Evolutionary conservation across 1,140 invertebrate species (phyloP), one percentile per base, ranked within the genome.

Genomic region (Patella vulgata): DNA sequence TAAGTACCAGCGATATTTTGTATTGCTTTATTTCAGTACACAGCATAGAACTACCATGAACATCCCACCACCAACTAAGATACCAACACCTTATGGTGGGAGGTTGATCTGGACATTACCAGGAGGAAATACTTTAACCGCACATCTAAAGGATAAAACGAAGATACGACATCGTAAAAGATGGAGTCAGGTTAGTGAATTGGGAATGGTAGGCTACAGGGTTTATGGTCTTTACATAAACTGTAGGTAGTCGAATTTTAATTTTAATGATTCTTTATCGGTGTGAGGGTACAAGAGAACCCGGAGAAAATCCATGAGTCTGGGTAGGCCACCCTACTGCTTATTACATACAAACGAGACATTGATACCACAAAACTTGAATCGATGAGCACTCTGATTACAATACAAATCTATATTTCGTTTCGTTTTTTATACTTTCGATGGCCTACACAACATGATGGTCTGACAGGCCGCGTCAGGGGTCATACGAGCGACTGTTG

Each of bases 101-200:
- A 86, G 94, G 58, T 85, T 99, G 30, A 89, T 93, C 1, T 99
- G 97, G 95, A 93, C 91, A 0, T 85, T 99, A 28, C 97, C 97
- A 1, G 97, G 97, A 44, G 97, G 97, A 83, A 99, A 97, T 5
- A 97, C 96, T 82, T 94, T 99, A 89, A 94, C 97, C 61, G 94
- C 94, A 31, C 97, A 99, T 83, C 86, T 99, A 57, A 99, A 99
- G 83, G 96, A 99, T 81, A 99, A 98, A 81, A 89, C 90, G 74
- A 95, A 95, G 74, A 99, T 99, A 79, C 89, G 97, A 79, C 96
- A 98, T 86, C 91, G 94, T 74, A 87, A 87, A 63, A 55, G 86
- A 43, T 87, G 85, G 85, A 85, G 84, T 69, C 85, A 86, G 78
- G 84, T 84, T 59, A 30, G 47, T 50, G n/a, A n/a, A n/a, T n/a